Percentiles rank a stretch among this genome's conserved stretches.
phyloP scores from a whole-genome alignment of 2,888 invertebrate species.

The Oithona nana region DNA sequence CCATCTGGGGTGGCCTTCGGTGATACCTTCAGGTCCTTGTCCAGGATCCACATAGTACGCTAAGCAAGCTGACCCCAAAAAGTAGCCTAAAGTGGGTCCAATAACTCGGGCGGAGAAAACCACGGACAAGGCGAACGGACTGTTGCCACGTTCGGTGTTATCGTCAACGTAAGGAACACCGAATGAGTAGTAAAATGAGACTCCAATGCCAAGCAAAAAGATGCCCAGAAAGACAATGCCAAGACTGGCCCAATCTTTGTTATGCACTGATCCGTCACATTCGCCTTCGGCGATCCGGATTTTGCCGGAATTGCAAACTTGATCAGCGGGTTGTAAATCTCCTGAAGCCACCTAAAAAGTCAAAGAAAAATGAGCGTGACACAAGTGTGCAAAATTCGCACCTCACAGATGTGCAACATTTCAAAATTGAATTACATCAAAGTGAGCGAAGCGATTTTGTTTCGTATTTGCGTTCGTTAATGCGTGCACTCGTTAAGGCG shows the following conservation, averaged over 20 bases:
- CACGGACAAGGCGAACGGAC: neutral
- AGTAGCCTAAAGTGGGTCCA: conserved; percentile 25
- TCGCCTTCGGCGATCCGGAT: neutral
- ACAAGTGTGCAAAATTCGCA: no score
- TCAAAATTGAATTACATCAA: no score
- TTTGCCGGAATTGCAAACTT: neutral
- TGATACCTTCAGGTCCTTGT: conserved; percentile 24
- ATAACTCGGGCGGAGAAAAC: conserved; percentile 19
- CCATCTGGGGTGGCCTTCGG: conserved; percentile 31
- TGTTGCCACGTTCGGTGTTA: neutral
- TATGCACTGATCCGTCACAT: neutral
- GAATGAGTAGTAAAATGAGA: conserved; percentile 8
- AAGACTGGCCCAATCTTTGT: conserved; percentile 1
- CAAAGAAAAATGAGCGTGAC: no score
- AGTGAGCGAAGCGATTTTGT: no score
- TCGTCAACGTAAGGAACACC: conserved; percentile 7
- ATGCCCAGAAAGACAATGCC: conserved; percentile 9
- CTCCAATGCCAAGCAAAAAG: neutral
- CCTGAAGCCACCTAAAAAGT: no score
- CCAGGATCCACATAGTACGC: conserved; percentile 24
- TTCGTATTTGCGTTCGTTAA: no score
- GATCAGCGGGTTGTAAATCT: neutral
- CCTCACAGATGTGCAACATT: no score
- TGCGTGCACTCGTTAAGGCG: no score
- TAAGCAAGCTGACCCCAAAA: conserved; percentile 24